These are phyloP conservation scores for Pygoscelis antarcticus DNA, from an alignment of 2,113 vertebrate species.

Conservation along the genomic window DNA sequence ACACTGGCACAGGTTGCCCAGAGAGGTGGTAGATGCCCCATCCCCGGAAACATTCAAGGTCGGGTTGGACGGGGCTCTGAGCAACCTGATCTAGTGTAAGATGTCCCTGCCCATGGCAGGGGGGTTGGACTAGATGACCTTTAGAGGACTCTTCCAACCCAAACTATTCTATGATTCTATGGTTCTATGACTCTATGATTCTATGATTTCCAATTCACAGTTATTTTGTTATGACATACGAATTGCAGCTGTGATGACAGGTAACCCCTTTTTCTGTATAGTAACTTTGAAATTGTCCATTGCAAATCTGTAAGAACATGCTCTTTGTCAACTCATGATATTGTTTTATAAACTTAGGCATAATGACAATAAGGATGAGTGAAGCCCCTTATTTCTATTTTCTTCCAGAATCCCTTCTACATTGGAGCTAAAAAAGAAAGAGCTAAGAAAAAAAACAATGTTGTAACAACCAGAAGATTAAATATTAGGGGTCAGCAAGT, in stretches of 20 bases:
- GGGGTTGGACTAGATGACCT: no score
- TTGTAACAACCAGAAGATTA: not conserved
- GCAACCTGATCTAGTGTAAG: no score
- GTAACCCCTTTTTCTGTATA: not conserved
- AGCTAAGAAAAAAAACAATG: not conserved
- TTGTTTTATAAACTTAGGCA: not conserved
- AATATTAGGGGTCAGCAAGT: not conserved
- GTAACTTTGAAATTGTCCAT: not conserved
- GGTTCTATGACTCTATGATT: no score
- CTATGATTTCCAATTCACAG: not conserved
- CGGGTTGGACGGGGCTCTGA: no score
- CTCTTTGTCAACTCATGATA: not conserved
- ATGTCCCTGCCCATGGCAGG: no score
- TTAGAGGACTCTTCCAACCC: no score
- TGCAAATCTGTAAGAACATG: not conserved
- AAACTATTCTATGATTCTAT: no score
- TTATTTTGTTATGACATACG: not conserved
- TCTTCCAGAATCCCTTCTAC: not conserved
- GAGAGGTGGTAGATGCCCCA: no score
- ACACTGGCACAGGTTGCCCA: no score
- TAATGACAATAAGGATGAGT: not conserved
- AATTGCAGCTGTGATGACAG: not conserved
- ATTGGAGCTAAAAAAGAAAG: not conserved
- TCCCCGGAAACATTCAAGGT: no score
- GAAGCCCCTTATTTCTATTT: not conserved